Conservation (phyloP, 2,113 vertebrate genomes). For the Pituophis catenifer region DNA sequence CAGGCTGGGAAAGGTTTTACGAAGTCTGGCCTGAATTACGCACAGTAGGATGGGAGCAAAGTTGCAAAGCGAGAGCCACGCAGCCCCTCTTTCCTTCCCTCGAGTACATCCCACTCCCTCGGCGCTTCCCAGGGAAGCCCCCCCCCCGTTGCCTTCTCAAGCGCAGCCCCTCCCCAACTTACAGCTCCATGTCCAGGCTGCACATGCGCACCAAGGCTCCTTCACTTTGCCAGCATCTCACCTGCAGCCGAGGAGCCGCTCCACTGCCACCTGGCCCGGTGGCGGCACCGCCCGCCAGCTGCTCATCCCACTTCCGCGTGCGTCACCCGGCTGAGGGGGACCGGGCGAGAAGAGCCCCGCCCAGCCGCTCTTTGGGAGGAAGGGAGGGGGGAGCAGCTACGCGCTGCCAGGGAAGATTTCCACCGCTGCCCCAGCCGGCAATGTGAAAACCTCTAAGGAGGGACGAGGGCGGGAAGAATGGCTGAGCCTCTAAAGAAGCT, state of each 20-base stretch:
- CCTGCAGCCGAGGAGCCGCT: not conserved
- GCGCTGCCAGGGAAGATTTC: not conserved
- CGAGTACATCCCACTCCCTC: not conserved
- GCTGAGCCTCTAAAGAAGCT: not conserved
- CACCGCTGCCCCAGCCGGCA: not conserved
- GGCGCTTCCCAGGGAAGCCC: fast-evolving
- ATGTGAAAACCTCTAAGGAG: not conserved
- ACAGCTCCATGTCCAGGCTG: conserved; percentile 3
- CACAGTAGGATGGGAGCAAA: not conserved
- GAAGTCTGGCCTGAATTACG: not conserved
- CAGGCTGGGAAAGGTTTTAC: not conserved
- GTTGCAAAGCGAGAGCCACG: not conserved
- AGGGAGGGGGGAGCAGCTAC: not conserved
- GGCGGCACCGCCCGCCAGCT: not conserved
- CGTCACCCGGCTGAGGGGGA: not conserved
- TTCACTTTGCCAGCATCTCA: not conserved
- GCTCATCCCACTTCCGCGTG: not conserved
- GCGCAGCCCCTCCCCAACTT: not conserved
- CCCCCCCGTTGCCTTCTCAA: not conserved
- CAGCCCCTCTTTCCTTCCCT: not conserved
- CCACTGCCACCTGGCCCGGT: not conserved
- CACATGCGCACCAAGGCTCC: not conserved
- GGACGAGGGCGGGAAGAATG: not conserved
- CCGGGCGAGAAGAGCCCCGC: not conserved
- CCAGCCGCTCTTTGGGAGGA: not conserved